Conservation (phyloP, 2,113 vertebrate genomes). For the Clarias gariepinus region DNA sequence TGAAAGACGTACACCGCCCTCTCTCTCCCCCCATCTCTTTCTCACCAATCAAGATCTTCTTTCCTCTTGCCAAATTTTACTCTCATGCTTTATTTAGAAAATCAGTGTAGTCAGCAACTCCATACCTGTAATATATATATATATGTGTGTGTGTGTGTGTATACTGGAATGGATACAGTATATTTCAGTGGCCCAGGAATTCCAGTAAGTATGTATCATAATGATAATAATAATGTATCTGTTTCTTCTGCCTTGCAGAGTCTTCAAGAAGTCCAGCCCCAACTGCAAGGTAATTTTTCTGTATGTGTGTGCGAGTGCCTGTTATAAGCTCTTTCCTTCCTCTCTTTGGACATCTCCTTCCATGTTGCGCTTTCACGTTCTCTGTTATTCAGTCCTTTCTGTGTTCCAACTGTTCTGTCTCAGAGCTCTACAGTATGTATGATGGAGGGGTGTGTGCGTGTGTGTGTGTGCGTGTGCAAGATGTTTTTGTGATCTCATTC, state of each 20-base stretch:
- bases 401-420: constrained; percentile 6
- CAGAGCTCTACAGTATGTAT: constrained; percentile 27
- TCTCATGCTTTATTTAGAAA: constrained; percentile 8
- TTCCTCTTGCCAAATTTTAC: background rate
- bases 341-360: constrained; percentile 33
- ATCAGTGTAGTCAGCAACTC: background rate
- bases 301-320: background rate
- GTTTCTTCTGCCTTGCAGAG: constrained; percentile 60
- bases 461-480: background rate
- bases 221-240: background rate
- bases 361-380: constrained; percentile 16
- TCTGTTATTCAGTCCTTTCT: background rate
- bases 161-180: background rate
- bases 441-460: background rate
- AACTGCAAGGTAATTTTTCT: constrained; percentile 77
- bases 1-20: background rate
- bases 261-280: constrained; percentile 83
- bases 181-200: background rate
- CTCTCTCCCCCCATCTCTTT: background rate
- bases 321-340: background rate
- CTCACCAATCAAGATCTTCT: background rate
- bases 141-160: too few relatives aligned
- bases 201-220: background rate
- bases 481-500: constrained; percentile 41
- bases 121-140: background rate